phyloP scores from a whole-genome alignment of 2,113 vertebrate genomes.

The Odocoileus hemionus region DNA sequence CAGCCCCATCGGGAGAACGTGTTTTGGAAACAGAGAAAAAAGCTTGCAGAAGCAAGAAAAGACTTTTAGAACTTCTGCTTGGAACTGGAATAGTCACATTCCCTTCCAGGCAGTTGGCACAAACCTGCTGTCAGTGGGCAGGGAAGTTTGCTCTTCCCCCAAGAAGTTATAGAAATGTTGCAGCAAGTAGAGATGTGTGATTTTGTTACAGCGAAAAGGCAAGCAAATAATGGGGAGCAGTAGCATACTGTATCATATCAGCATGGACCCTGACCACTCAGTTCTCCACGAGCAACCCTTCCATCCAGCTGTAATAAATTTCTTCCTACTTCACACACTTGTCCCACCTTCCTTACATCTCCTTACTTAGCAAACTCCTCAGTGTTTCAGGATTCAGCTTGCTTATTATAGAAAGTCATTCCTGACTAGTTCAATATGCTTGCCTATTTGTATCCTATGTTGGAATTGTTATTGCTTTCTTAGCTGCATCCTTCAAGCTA shows the following conservation, averaged over 20 bases:
- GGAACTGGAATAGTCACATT: neutral
- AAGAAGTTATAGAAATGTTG: neutral
- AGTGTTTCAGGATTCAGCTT: neutral
- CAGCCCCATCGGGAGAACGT: neutral
- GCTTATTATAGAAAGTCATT: neutral
- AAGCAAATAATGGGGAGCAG: neutral
- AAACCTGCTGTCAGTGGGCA: neutral
- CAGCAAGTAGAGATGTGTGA: neutral
- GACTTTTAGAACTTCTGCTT: neutral
- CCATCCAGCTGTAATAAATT: neutral
- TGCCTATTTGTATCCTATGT: neutral
- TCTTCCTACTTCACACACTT: neutral
- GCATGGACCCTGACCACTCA: neutral
- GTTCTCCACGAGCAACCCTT: neutral
- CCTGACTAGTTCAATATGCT: neutral
- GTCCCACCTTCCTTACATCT: neutral
- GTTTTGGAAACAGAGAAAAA: neutral
- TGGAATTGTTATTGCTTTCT: neutral
- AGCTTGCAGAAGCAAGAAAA: neutral
- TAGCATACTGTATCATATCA: accelerated
- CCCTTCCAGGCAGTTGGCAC: neutral
- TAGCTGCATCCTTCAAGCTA: neutral
- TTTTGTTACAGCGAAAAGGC: neutral
- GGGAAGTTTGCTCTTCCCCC: neutral
- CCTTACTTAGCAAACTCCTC: neutral